Conservation (phyloP, 2,797 vertebrate species). For the Podarcis lilfordi region DNA sequence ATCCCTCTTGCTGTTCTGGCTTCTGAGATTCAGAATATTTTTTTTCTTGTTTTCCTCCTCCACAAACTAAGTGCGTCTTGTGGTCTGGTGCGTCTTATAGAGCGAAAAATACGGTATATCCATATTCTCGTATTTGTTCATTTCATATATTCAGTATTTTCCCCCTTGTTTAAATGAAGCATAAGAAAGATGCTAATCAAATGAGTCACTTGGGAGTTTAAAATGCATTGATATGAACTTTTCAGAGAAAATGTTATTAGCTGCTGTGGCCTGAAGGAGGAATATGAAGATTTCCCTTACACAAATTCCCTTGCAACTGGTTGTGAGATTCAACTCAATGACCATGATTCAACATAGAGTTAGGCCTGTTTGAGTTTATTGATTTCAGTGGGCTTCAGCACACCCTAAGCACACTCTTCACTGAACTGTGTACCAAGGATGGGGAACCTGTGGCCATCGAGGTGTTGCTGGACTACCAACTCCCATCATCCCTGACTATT, state of each 20-base stretch:
- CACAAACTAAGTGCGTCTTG: too few relatives aligned
- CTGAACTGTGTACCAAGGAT: neutral
- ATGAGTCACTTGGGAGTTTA: slow-evolving; percentile 22
- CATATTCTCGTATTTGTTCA: neutral
- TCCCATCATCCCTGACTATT: too few relatives aligned
- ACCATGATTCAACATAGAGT: neutral
- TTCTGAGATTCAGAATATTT: too few relatives aligned
- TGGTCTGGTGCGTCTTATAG: too few relatives aligned
- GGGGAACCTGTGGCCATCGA: neutral
- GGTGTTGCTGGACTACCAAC: too few relatives aligned
- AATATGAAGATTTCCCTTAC: neutral
- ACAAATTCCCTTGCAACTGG: neutral
- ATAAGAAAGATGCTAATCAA: neutral
- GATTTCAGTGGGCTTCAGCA: neutral
- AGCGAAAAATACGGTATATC: neutral
- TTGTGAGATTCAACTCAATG: neutral
- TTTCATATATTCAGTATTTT: neutral
- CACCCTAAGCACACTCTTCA: neutral
- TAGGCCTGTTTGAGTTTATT: neutral
- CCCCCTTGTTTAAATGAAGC: neutral
- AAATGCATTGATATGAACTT: neutral
- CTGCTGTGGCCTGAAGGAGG: neutral
- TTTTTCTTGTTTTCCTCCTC: too few relatives aligned
- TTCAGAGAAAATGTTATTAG: neutral
- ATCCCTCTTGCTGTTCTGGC: too few relatives aligned